Evolutionary conservation across 2,113 vertebrate genomes (phyloP).

Genomic region (Hepsetus odoe): DNA sequence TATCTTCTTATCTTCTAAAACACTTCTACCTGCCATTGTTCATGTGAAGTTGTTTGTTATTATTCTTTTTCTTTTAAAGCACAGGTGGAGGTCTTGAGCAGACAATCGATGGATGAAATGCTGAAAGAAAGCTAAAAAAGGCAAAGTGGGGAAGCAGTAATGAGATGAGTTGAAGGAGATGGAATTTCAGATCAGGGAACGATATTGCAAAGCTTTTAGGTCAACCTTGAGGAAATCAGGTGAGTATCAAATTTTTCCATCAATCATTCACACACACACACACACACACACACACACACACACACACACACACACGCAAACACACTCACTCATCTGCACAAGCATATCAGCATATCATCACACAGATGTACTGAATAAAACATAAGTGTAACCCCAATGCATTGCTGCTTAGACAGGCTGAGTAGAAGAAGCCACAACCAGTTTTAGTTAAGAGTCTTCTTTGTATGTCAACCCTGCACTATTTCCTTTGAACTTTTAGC

Average conservation of each 20-base stretch:
- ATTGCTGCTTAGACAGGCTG: background rate
- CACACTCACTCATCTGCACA: background rate
- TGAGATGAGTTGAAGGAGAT: background rate
- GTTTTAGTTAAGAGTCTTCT: background rate
- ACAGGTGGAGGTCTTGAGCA: background rate
- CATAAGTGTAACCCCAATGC: conserved; percentile 36
- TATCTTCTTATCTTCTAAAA: conserved; percentile 6
- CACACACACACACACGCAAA: background rate
- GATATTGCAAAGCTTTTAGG: background rate
- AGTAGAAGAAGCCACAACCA: background rate
- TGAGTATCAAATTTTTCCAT: background rate
- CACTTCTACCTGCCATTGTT: background rate
- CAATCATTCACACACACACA: background rate
- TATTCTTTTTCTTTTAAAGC: background rate
- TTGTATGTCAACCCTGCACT: background rate
- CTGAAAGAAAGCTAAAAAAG: conserved; percentile 5
- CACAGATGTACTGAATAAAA: conserved; percentile 58
- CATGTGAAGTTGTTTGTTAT: background rate
- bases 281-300: background rate
- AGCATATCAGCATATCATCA: conserved; percentile 18
- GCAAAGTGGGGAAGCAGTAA: background rate
- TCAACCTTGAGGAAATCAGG: background rate
- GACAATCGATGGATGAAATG: conserved; percentile 9
- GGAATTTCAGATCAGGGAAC: background rate
- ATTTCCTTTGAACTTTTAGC: background rate